A percentile compares a stretch with the other conserved stretches of the same genome.
Evolutionary conservation across 2,888 invertebrate genomes (phyloP).

Genomic region (Ichneumoninae sp.): DNA sequence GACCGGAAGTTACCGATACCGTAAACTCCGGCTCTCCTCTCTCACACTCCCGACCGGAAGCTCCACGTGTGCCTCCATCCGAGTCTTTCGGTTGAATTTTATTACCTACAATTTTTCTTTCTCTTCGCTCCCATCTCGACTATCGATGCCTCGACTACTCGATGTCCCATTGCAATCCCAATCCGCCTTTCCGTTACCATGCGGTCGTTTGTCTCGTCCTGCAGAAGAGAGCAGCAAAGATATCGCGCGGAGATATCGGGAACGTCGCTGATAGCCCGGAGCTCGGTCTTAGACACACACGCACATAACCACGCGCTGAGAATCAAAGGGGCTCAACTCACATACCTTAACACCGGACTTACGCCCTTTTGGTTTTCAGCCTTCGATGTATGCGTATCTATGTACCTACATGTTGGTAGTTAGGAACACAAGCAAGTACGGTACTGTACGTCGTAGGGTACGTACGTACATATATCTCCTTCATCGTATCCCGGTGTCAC

Average conservation of each 20-base stretch:
- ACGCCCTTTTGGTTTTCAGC: too few relatives aligned
- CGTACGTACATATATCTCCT: constrained; percentile 37
- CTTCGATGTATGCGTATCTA: neutral
- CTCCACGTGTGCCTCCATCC: constrained; percentile 72
- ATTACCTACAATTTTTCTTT: neutral
- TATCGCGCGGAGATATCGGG: constrained; percentile 17
- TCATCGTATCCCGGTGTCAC: constrained; percentile 73
- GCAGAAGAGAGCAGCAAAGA: neutral
- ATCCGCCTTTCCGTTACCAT: neutral
- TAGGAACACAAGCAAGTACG: constrained; percentile 4
- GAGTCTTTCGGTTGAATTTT: constrained; percentile 37
- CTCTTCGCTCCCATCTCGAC: constrained; percentile 10
- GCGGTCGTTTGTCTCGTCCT: too few relatives aligned
- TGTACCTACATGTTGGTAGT: neutral
- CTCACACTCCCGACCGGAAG: constrained; percentile 75
- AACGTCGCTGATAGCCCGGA: constrained; percentile 47
- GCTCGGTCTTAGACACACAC: constrained; percentile 43
- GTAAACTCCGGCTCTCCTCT: constrained; percentile 76
- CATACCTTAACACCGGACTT: too few relatives aligned
- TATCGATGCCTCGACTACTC: constrained; percentile 27
- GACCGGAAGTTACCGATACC: constrained; percentile 81
- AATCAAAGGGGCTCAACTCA: too few relatives aligned
- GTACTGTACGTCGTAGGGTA: constrained; percentile 42
- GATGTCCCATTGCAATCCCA: neutral
- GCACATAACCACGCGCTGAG: neutral